Base-by-base conservation (phyloP, 1,140 invertebrate species). In the Pollicipes pollicipes region DNA sequence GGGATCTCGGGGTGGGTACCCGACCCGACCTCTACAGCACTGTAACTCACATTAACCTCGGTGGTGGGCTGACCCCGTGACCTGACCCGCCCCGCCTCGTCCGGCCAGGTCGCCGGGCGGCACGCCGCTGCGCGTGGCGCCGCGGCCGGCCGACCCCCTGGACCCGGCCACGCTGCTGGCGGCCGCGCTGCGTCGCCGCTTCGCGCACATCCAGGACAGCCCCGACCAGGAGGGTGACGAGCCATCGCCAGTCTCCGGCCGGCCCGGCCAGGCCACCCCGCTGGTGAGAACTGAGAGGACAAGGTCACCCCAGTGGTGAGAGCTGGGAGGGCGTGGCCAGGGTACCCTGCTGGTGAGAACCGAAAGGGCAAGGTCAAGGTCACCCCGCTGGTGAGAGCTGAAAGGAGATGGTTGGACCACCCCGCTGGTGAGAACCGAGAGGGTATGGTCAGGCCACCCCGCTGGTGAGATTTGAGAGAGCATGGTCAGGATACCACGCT, bases 81-180 rank as follows among this genome's bases (percentile, higher is more conserved):
- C 21, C 27, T 30, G 1, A 68, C 26, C 6, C 37, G 63, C 24
- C 27, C 31, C 31, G 3, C 8, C 26, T 21, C 30, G 29, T 26
- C n/a, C n/a, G 37, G 26, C 28, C 66, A 72, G 71, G 35, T 72
- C 71, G n/a, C 73, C 73, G 30, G 73, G 73, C 58, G 73, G 73
- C 21, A 74, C 73, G 2, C 73, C 73, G 64, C 30, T 74, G 30
- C 63, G 73, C 37, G 72, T 70, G 26, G 35, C 70, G 27, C 66
- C 71, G 16, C 63, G 68, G 24, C 73, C 73, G 24, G 72, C 73
- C 24, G 28, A 66, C 28, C 31, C 63, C 10, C 66, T 35, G 35
- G 73, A 74, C 67, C 66, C 73, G 2, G 73, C 70, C 3, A 45
- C 73, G 30, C 70, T 74, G 64, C 72, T 74, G 68, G 73, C 73